Conservation (phyloP, 2,113 vertebrate species). For the pig (Sus scrofa) region T2T-Sscrofa CM000817.6:105049001-105049500, state of each 20-base stretch:
- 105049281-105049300: not conserved
- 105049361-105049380: not conserved
- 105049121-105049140: not conserved
- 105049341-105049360: not conserved
- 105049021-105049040: not conserved
- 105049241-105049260: not conserved
- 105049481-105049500: not conserved
- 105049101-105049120: not conserved
- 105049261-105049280: not conserved
- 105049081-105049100: not conserved
- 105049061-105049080: no score
- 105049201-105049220: not conserved
- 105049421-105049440: rapidly evolving
- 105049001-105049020: no score
- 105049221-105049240: not conserved
- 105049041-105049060: no score
- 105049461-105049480: not conserved
- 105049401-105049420: not conserved
- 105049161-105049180: not conserved
- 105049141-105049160: not conserved
- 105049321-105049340: no score
- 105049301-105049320: not conserved
- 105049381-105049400: not conserved
- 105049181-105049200: not conserved
- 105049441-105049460: not conserved